Evolutionary conservation across 2,797 vertebrate species (phyloP), one percentile per base, ranked within the genome.

Genomic region (Amniataba percoides): DNA sequence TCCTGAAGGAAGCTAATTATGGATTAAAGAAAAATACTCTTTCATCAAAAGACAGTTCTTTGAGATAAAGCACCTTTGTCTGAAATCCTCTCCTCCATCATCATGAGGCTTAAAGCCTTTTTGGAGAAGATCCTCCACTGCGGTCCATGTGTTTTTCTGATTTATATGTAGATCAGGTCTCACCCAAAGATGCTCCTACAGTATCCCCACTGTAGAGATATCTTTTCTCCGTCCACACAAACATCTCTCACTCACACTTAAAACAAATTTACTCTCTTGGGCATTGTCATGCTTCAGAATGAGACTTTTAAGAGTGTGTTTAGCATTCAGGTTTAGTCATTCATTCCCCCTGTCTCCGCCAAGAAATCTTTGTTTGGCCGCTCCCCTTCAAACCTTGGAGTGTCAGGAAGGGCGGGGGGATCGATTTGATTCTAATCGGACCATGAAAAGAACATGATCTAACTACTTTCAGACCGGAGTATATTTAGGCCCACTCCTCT

Each of bases 391-490:
- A 96, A 96, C 96, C 95, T 89, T 95, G 95, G 96, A 96, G 96
- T 96, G 96, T 93, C 91, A 95, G 93, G 95, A 96, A 95, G 97
- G 96, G 96, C 94, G 96, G 96, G 95, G 96, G 97, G 97, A 98
- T 98, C 97, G 97, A 98, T 99, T 99, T 98, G 97, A 99, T 98
- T 99, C 97, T 99, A 99, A 99, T 99, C 97, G 96, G 97, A 99
- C 97, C 97, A 99, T 99, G 98, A 99, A 99, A 99, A 99, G 98
- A 99, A 99, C 98, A 99, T 99, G 97, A 99, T 99, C 98, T 99
- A 99, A 99, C 97, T 98, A 97, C 97, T 98, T 99, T 98, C 96
- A 98, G 97, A 94, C 95, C 96, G 95, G 96, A 96, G 96, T 98
- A 98, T 97, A 98, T 99, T 98, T 97, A 97, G 97, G 96, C 96